phyloP scores from a whole-genome alignment of 1,140 invertebrate species.

The Heterodera carotae region DNA sequence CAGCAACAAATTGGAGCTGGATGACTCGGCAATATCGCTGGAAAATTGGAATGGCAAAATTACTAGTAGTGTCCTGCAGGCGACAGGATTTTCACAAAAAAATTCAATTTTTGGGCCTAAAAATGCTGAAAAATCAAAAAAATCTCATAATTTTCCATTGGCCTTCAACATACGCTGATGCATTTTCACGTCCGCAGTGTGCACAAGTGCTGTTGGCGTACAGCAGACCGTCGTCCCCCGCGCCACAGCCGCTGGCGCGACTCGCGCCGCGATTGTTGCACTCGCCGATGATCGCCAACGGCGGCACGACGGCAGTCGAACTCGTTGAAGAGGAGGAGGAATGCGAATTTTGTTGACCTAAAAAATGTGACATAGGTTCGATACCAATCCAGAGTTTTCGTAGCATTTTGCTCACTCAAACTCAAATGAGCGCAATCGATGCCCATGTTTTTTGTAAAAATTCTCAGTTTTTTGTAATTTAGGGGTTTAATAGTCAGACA shows the following conservation, averaged over 20 bases:
- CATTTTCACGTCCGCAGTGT: conserved; percentile 5
- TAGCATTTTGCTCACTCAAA: no score
- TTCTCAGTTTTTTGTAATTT: no score
- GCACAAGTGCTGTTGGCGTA: conserved; percentile 2
- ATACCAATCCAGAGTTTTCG: no score
- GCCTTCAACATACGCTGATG: neutral
- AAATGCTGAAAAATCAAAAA: no score
- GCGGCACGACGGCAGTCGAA: neutral
- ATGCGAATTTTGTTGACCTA: neutral
- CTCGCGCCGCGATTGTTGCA: neutral
- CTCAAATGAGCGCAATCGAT: no score
- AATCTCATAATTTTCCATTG: no score
- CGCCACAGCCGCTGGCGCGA: neutral
- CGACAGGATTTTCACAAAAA: neutral
- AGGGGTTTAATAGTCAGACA: no score
- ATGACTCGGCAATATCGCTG: neutral
- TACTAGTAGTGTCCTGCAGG: no score
- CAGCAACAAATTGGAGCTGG: neutral
- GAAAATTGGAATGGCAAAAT: no score
- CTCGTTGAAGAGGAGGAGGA: neutral
- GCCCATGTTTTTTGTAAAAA: no score
- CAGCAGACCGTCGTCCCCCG: no score
- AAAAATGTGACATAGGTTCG: no score
- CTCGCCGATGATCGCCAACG: neutral
- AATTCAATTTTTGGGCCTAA: neutral